Evolutionary conservation across 2,888 invertebrate species (phyloP).

Genomic region (Sympetrum striolatum): DNA sequence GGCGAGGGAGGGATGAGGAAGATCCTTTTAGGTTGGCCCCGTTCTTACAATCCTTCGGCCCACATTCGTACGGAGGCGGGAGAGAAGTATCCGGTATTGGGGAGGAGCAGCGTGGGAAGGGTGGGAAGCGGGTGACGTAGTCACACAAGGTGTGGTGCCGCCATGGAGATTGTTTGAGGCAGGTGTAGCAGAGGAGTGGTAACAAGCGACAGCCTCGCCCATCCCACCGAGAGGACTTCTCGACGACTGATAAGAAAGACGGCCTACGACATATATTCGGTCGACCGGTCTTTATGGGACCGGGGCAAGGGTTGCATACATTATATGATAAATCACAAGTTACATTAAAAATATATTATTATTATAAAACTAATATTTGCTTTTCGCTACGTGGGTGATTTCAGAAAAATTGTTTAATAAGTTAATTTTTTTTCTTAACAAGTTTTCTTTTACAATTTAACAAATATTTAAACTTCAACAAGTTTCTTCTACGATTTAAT

Average conservation of each 20-base stretch:
- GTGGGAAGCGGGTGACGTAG: background rate
- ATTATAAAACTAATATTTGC: too few relatives aligned
- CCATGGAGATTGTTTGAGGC: background rate
- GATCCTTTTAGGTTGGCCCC: background rate
- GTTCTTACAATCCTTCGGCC: slow-evolving; percentile 1
- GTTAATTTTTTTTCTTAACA: too few relatives aligned
- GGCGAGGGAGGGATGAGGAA: background rate
- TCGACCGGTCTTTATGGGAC: too few relatives aligned
- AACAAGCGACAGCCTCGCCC: background rate
- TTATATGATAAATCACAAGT: too few relatives aligned
- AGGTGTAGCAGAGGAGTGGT: background rate
- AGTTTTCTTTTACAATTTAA: too few relatives aligned
- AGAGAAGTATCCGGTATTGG: background rate
- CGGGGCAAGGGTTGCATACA: too few relatives aligned
- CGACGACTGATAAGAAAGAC: background rate
- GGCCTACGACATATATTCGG: background rate
- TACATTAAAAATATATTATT: too few relatives aligned
- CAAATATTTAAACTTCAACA: too few relatives aligned
- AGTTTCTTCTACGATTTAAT: too few relatives aligned
- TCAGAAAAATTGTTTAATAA: too few relatives aligned
- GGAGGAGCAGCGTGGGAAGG: background rate
- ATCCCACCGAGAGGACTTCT: background rate
- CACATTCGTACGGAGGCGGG: background rate
- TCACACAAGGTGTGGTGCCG: background rate
- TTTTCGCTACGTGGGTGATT: too few relatives aligned